Evolutionary conservation across 2,113 vertebrate genomes (phyloP), one percentile per base, ranked within the genome.

Genomic region (Pungitius pungitius): DNA sequence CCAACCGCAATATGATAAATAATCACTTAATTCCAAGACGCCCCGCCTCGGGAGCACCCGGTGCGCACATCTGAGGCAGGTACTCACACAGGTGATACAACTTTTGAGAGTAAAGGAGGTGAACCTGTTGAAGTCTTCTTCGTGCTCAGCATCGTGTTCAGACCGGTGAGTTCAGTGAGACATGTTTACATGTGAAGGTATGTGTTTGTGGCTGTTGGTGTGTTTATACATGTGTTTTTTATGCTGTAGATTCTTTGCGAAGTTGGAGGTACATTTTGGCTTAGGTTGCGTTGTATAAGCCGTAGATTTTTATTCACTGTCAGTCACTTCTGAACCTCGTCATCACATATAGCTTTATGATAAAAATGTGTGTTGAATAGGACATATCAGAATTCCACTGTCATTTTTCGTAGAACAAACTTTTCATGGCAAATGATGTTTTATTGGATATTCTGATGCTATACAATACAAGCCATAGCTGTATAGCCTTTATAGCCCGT

Each of bases 21-120:
- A 9, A 24, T 42, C 7, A 22, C 20, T 30, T 30, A 30, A n/a
- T n/a, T n/a, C n/a, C n/a, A n/a, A n/a, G 13, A 56, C 26, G n/a
- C 4, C 24, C 22, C 11, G 15, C 51, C 20, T n/a, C 33, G 39
- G 7, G 8, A 43, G 59, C 39, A 62, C n/a, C n/a, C n/a, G n/a
- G n/a, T 8, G 13, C 37, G 1, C 37, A 40, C 8, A 60, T 60
- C 20, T 39, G 39, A 60, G 20, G 39, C 35, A 39, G n/a, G n/a
- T n/a, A n/a, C 30, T 30, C 57, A 20, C 40, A 43, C 18, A 63
- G 61, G 60, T 63, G 60, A 30, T 30, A 30, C 30, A n/a, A n/a
- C n/a, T 30, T 30, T 30, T 30, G 30, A 40, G 39, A 24, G 10
- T 17, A 35, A 27, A 59, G 30, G 12, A 12, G 18, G 3, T 37